Evolutionary conservation across 1,140 invertebrate genomes (phyloP).

Genomic region (Pseudomyrmex pallidus): DNA sequence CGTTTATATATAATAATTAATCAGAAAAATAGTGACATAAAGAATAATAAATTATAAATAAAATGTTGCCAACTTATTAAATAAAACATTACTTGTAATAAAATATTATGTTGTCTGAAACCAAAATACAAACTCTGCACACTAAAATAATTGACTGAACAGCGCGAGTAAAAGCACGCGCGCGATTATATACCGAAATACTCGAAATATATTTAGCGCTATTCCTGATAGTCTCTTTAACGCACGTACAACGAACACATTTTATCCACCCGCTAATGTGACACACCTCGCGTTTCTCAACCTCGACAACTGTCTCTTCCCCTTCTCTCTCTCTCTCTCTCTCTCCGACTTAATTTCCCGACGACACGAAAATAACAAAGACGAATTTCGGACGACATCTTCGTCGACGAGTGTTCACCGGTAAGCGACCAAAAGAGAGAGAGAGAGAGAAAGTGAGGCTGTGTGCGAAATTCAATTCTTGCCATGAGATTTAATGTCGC

Average conservation of each 20-base stretch:
- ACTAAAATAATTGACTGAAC: neutral
- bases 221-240: constrained; percentile 37
- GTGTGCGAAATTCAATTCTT: constrained; percentile 44
- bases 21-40: neutral
- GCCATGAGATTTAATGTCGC: constrained; percentile 34
- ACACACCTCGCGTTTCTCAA: neutral
- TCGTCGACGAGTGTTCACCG: neutral
- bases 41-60: neutral
- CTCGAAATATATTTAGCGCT: constrained; percentile 37
- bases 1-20: constrained; percentile 7
- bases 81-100: neutral
- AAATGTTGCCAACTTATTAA: neutral
- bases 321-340: too few relatives aligned
- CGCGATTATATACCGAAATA: constrained; percentile 18
- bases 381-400: constrained; percentile 39
- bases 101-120: neutral
- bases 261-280: constrained; percentile 22
- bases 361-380: constrained; percentile 49
- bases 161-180: constrained; percentile 4
- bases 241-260: neutral
- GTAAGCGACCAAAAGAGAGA: neutral
- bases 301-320: neutral
- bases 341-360: constrained; percentile 42
- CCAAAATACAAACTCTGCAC: neutral
- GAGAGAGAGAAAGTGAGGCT: too few relatives aligned